phyloP scores from a whole-genome alignment of 2,888 invertebrate genomes.

The Lypha dubia region DNA sequence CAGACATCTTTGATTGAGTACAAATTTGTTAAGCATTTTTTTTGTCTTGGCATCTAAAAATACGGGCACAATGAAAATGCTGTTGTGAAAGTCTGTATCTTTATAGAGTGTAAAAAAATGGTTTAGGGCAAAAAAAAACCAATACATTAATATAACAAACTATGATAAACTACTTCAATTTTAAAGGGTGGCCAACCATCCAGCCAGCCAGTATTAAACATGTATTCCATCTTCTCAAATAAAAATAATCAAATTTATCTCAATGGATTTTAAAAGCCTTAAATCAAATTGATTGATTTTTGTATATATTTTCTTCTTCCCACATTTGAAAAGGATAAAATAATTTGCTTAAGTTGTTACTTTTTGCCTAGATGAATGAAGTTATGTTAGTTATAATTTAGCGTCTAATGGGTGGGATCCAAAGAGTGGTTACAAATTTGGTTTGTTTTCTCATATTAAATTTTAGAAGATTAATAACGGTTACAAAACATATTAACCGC shows the following conservation, averaged over 20 bases:
- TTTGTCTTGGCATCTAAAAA: neutral
- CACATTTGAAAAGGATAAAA: neutral
- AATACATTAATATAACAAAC: constrained; percentile 20
- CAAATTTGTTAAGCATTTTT: neutral
- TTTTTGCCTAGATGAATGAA: neutral
- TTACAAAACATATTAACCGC: too few relatives aligned
- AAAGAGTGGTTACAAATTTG: too few relatives aligned
- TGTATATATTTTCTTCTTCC: neutral
- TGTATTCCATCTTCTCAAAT: neutral
- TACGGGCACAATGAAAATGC: constrained; percentile 1
- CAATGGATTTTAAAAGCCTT: constrained; percentile 30
- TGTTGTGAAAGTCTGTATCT: constrained; percentile 46
- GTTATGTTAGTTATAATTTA: too few relatives aligned
- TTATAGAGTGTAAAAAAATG: constrained; percentile 46
- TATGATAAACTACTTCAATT: constrained; percentile 11
- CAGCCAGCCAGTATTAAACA: neutral
- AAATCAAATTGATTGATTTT: constrained; percentile 60
- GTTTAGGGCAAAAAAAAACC: neutral
- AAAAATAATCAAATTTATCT: constrained; percentile 39
- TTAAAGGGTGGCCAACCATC: neutral
- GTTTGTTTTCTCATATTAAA: too few relatives aligned
- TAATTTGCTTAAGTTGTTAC: neutral
- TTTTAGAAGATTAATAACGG: too few relatives aligned
- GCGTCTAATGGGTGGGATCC: too few relatives aligned
- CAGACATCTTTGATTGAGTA: constrained; percentile 18